Conservation (phyloP, 2,113 vertebrate genomes). For the Microtus ochrogaster region DNA sequence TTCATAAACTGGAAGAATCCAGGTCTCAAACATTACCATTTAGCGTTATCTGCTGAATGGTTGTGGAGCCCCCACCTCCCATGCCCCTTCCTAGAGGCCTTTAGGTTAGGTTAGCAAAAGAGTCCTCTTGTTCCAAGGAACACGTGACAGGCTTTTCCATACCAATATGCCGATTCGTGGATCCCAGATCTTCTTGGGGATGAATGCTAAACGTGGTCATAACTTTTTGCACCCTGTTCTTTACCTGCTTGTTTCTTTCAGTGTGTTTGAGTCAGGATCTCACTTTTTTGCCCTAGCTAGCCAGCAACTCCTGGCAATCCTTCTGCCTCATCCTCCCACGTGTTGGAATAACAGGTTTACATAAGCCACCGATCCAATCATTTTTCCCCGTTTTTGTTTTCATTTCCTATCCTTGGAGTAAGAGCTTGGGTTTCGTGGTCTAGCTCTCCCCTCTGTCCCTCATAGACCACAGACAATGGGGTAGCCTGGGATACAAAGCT, state of each 20-base stretch:
- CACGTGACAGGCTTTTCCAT: background rate
- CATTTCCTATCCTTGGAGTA: constrained; percentile 17
- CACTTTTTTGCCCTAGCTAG: background rate
- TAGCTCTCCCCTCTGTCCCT: background rate
- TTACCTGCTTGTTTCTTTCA: background rate
- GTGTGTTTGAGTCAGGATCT: background rate
- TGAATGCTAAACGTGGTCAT: background rate
- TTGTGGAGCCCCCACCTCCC: background rate
- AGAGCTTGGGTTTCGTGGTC: background rate
- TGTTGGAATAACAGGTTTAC: background rate
- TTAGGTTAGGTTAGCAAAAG: constrained; percentile 25
- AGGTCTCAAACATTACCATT: constrained; percentile 34
- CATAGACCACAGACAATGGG: background rate
- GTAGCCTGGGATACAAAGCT: background rate
- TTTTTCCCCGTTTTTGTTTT: background rate
- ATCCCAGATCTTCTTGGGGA: background rate
- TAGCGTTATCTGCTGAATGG: background rate
- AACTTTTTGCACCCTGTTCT: background rate
- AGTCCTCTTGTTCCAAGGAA: constrained; percentile 46
- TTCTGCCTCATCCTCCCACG: background rate
- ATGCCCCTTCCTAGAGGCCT: background rate
- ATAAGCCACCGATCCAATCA: background rate
- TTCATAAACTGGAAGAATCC: constrained; percentile 48
- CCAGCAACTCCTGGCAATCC: background rate
- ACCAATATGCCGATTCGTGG: background rate